These are phyloP conservation scores for Gallinago stenura DNA, from an alignment of 2,797 vertebrate genomes.

Conservation along the genomic window DNA sequence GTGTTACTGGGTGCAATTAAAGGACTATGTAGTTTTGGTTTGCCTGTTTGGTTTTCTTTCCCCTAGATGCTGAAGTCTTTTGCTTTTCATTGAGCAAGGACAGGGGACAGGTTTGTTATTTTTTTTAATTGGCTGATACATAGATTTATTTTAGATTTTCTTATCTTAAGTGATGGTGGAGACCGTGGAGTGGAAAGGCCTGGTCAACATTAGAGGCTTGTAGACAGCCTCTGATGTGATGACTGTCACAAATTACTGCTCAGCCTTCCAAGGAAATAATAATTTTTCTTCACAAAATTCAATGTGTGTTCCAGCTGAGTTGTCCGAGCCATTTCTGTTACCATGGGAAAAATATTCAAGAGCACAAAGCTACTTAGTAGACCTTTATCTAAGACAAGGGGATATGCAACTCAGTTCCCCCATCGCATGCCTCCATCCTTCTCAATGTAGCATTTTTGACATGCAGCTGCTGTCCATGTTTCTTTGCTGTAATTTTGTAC, in stretches of 20 bases:
- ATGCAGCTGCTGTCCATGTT: neutral
- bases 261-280: neutral
- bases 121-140: neutral
- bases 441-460: neutral
- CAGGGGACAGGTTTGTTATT: no score
- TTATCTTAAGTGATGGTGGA: neutral
- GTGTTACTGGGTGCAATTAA: neutral
- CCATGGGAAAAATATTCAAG: neutral
- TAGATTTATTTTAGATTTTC: neutral
- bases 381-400: neutral
- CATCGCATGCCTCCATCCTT: neutral
- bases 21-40: neutral
- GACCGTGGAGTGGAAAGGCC: neutral
- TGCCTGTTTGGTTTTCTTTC: neutral
- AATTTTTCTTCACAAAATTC: neutral
- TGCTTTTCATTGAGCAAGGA: neutral
- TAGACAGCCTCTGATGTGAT: neutral
- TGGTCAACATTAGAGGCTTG: no score
- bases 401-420: neutral
- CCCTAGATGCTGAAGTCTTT: neutral
- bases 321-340: neutral
- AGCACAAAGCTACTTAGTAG: neutral
- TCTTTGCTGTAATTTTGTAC: neutral
- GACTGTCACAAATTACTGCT: neutral
- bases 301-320: neutral